Base-by-base conservation (phyloP, 2,797 vertebrate genomes). In the Fistularia tabacaria region DNA sequence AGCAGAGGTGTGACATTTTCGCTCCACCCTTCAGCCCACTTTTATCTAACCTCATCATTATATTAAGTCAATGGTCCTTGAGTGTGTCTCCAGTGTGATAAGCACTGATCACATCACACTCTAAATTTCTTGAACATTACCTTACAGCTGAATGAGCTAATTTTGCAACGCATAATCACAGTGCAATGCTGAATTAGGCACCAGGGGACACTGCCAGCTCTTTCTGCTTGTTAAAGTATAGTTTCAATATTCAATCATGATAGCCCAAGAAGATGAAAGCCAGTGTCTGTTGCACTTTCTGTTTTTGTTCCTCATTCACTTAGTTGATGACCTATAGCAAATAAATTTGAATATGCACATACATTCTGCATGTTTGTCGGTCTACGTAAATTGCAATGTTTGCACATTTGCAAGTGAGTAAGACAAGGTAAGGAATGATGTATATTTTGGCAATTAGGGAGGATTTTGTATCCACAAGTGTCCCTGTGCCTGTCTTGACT, bases 11-110 rank as follows among this genome's bases (percentile, higher is more conserved):
- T 25, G 25, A 25, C 25, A 25, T 25, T 25, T 25, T 54, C n/a
- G 7, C 42, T 38, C 15, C 42, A 36, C 40, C n/a, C 38, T 14
- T 54, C 42, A 45, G 42, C 43, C 43, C 2, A 3, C 42, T 45
- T 13, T 36, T 54, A 25, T 39, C 36, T 36, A 43, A 12, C 46
- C 44, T 39, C 36, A 55, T 54, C 41, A 44, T 40, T 15, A n/a
- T 42, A 14, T 38, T 14, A 80, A 81, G 64, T 57, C 80, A 83
- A 62, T 62, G 70, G 74, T 69, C 74, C 82, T 68, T 82, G 74
- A 61, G 85, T 71, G 73, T 83, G 82, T 80, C 81, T 75, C 86
- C 79, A 46, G 62, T 74, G 81, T 64, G 72, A 79, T 71, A 80
- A 82, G 69, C 79, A 72, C 59, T 49, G 59, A 74, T 74, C 70